phyloP scores from a whole-genome alignment of 2,888 invertebrate species.

The Drosophila pegasa region DNA sequence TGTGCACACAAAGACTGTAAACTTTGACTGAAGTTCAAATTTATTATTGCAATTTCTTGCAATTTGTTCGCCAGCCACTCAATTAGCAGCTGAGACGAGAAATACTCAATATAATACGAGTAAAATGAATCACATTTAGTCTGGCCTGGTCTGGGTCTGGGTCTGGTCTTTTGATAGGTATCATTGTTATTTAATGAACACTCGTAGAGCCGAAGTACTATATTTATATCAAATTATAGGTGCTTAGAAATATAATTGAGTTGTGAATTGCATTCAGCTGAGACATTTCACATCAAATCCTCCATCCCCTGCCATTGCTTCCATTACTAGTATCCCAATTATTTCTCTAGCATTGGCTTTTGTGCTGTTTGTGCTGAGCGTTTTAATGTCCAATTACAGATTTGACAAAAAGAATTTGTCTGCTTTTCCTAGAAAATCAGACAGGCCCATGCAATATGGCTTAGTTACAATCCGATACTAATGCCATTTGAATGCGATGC shows the following conservation, averaged over 20 bases:
- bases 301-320: neutral
- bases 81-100: slow-evolving; percentile 31
- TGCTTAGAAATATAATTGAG: neutral
- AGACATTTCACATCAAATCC: neutral
- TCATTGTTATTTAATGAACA: slow-evolving; percentile 10
- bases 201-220: neutral
- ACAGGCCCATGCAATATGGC: slow-evolving; percentile 7
- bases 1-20: slow-evolving; percentile 49
- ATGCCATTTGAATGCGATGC: slow-evolving; percentile 34
- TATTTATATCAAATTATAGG: neutral
- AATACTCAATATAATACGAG: slow-evolving; percentile 17
- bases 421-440: neutral
- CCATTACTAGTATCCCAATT: neutral
- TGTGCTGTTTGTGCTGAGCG: neutral
- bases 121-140: slow-evolving; percentile 9
- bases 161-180: slow-evolving; percentile 15
- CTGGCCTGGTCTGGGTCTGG: slow-evolving; percentile 4
- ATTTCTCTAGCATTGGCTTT: neutral
- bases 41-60: slow-evolving; percentile 36
- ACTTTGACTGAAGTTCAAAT: slow-evolving; percentile 43
- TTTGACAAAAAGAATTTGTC: neutral
- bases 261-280: neutral
- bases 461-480: slow-evolving; percentile 26
- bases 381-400: slow-evolving; percentile 1
- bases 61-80: slow-evolving; percentile 25